Base-by-base conservation (phyloP, 2,888 invertebrate species). In the Synanthedon formicaeformis region DNA sequence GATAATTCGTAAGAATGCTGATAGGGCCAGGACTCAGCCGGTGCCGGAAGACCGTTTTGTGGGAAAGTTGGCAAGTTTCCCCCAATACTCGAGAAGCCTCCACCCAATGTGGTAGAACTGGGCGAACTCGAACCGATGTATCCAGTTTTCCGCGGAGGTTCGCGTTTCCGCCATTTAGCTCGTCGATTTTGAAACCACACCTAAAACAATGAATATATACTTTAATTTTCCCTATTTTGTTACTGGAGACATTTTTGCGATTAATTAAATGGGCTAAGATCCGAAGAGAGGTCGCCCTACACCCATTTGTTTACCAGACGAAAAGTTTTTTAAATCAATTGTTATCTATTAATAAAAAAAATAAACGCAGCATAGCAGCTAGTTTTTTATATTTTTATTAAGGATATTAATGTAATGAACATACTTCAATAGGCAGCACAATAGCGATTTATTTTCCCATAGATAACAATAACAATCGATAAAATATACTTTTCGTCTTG, bases 121-220 rank as follows among this genome's bases (percentile, higher is more conserved):
- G 92, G 92, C 0, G 91, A 90, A 65, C 90, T 92, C 3, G 92
- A 91, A 54, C 91, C 92, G 67, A 93, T 90, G 88, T 92, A 92
- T 41, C 93, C 94, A 0, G 95, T 95, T 80, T 97, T 97, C 41
- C 97, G 90, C 0, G 97, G 96, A 1, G 97, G 97, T 72, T 97
- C 97, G 41, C 96, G 91, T 74, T 97, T 97, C 51, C 97, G 91
- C 97, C 97, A 97, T 76, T 97, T 97, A 12, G 97, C 97, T 58
- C 97, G 90, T 58, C 97, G 90, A 74, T 97, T 97, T 85, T 95
- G 94, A 77, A 95, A 95, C 95, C 95, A 95, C 40, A 95, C 95
- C 78, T 88, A 64, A 54, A 54, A 54, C 58, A 58, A 51, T 74
- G 73, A 60, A 12, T 54, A 27, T 23, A 5, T 34, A 34, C 34